A percentile compares a stretch with the other conserved stretches of the same genome.
Evolutionary conservation across 2,113 vertebrate species (phyloP).

Genomic region (Sphyrna mokarran): DNA sequence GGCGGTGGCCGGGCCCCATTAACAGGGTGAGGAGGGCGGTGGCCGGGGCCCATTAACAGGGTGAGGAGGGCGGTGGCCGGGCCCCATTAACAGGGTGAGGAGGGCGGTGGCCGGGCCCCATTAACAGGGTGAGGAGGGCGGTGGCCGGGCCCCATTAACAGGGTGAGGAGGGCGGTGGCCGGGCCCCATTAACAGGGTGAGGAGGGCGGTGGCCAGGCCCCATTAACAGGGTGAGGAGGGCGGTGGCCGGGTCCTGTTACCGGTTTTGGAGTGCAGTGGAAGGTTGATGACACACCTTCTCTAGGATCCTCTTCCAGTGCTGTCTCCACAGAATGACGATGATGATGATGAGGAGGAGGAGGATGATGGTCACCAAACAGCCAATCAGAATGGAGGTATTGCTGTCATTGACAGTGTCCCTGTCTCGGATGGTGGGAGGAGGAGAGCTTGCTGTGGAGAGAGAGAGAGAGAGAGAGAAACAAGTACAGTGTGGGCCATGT

Average conservation of each 20-base stretch:
- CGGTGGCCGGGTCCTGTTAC: background rate
- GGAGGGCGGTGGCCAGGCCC: background rate
- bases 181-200: background rate
- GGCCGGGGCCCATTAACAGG: no score
- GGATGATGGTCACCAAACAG: slow-evolving; percentile 83
- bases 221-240: no score
- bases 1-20: no score
- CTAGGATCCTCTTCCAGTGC: slow-evolving; percentile 77
- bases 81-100: no score
- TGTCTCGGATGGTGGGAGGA: slow-evolving; percentile 52
- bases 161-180: no score
- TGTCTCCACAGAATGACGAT: slow-evolving; percentile 83
- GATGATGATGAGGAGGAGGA: slow-evolving; percentile 77
- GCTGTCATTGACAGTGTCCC: slow-evolving; percentile 54
- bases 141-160: no score
- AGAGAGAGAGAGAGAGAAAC: slow-evolving; percentile 36
- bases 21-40: no score
- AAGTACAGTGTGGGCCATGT: background rate
- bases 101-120: no score
- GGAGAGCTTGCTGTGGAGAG: slow-evolving; percentile 49
- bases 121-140: no score
- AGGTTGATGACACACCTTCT: slow-evolving; percentile 62
- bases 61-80: no score
- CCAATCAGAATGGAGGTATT: slow-evolving; percentile 74
- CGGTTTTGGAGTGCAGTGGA: background rate